These are phyloP conservation scores for Heteromormyrus szaboi DNA, from an alignment of 2,797 vertebrate genomes.

Conservation along the genomic window DNA sequence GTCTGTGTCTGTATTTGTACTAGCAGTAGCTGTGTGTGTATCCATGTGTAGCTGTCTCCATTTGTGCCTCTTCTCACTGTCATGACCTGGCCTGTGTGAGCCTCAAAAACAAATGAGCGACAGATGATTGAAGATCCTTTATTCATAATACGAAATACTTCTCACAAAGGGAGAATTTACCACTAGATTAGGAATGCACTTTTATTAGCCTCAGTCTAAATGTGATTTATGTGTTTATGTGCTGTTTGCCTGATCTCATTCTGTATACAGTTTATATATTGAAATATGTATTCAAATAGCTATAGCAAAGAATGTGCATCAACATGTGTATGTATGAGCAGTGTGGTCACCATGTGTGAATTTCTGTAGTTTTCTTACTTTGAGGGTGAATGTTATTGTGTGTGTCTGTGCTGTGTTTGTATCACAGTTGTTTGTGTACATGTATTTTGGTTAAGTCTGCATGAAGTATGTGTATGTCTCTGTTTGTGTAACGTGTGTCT, in stretches of 20 bases:
- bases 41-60: background rate
- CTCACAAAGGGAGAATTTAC: constrained; percentile 44
- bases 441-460: background rate
- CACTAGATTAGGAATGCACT: constrained; percentile 33
- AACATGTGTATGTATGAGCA: background rate
- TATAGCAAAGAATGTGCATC: constrained; percentile 9
- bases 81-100: background rate
- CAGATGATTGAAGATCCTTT: constrained; percentile 41
- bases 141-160: constrained; percentile 42
- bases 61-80: background rate
- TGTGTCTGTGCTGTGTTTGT: background rate
- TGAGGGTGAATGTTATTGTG: background rate
- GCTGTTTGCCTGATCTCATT: constrained; percentile 36
- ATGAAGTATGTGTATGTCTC: constrained; percentile 15
- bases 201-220: constrained; percentile 56
- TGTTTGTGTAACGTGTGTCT: constrained; percentile 32
- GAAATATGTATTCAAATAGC: constrained; percentile 5
- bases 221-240: constrained; percentile 52
- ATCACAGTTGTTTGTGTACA: background rate
- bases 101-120: constrained; percentile 35
- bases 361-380: constrained; percentile 36
- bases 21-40: background rate
- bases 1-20: background rate
- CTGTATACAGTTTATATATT: background rate
- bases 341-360: background rate